Conservation (phyloP, 2,888 invertebrate species). For the Diploptera punctata region DNA sequence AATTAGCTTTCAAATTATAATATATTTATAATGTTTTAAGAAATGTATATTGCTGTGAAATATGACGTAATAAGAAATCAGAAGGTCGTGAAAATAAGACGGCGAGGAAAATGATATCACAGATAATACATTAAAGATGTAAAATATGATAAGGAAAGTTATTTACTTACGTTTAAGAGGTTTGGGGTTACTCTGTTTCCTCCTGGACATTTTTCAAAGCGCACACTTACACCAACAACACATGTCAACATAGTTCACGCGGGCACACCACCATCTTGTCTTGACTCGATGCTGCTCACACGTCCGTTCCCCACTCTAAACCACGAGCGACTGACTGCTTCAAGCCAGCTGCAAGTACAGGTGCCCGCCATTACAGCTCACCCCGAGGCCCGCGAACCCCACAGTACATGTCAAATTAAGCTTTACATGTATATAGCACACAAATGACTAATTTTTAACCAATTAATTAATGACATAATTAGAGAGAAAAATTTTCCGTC, state of each 20-base stretch:
- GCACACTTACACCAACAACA: background rate
- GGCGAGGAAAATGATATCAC: background rate
- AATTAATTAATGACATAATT: background rate
- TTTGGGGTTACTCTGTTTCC: constrained; percentile 96
- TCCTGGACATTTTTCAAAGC: constrained; percentile 76
- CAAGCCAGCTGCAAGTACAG: background rate
- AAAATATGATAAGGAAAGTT: background rate
- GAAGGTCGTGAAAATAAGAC: too few species aligned
- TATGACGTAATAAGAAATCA: too few species aligned
- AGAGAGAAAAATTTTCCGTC: too few species aligned
- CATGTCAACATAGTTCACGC: constrained; percentile 8
- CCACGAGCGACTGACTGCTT: constrained; percentile 5
- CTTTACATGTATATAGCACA: background rate
- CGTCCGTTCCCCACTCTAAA: background rate
- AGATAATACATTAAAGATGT: too few species aligned
- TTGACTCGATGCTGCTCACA: background rate
- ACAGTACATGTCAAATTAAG: background rate
- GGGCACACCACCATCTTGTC: background rate
- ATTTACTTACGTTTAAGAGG: constrained; percentile 88
- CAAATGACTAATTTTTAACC: background rate
- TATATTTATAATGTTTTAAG: too few species aligned
- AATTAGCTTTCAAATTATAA: too few species aligned
- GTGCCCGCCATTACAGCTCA: background rate
- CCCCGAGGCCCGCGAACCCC: background rate
- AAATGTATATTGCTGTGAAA: too few species aligned